Percentiles rank a stretch among this genome's conserved stretches.
phyloP scores from a whole-genome alignment of 2,888 invertebrate species.

The Meiosimyza platycephala region DNA sequence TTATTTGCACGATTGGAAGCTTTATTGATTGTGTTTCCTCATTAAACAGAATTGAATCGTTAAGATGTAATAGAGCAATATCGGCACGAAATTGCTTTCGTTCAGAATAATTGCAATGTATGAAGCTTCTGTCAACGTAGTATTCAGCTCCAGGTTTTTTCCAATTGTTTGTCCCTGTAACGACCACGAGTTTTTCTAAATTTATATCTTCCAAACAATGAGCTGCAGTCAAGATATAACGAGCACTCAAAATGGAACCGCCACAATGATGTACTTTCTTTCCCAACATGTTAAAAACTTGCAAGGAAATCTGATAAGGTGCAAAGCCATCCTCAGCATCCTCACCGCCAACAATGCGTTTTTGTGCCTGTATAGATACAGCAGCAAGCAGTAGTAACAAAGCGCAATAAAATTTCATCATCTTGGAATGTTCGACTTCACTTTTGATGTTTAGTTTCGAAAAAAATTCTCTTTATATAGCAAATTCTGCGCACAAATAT shows the following conservation, averaged over 20 bases:
- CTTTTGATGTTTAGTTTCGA: too few relatives aligned
- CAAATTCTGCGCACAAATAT: too few relatives aligned
- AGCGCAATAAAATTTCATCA: too few relatives aligned
- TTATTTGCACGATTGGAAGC: slow-evolving; percentile 69
- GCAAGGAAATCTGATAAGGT: slow-evolving; percentile 64
- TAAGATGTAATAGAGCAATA: slow-evolving; percentile 75
- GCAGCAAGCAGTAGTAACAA: too few relatives aligned
- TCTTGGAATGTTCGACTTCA: too few relatives aligned
- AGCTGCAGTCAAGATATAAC: slow-evolving; percentile 56
- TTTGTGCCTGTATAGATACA: slow-evolving; percentile 6
- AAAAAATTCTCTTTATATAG: too few relatives aligned
- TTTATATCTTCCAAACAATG: slow-evolving; percentile 55
- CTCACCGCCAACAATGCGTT: slow-evolving; percentile 60
- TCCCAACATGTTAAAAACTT: slow-evolving; percentile 35
- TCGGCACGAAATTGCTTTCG: slow-evolving; percentile 70
- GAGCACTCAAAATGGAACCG: slow-evolving; percentile 54
- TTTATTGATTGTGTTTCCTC: slow-evolving; percentile 70
- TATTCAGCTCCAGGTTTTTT: slow-evolving; percentile 52
- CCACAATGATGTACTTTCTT: slow-evolving; percentile 57
- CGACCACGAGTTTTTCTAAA: slow-evolving; percentile 48
- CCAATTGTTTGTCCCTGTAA: slow-evolving; percentile 53
- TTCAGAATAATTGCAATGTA: slow-evolving; percentile 54
- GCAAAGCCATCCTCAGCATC: slow-evolving; percentile 57
- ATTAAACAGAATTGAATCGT: slow-evolving; percentile 69
- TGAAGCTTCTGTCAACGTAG: slow-evolving; percentile 47